These are phyloP conservation scores for Drosophila anomalata DNA, from an alignment of 2,888 invertebrate genomes.

Conservation along the genomic window DNA sequence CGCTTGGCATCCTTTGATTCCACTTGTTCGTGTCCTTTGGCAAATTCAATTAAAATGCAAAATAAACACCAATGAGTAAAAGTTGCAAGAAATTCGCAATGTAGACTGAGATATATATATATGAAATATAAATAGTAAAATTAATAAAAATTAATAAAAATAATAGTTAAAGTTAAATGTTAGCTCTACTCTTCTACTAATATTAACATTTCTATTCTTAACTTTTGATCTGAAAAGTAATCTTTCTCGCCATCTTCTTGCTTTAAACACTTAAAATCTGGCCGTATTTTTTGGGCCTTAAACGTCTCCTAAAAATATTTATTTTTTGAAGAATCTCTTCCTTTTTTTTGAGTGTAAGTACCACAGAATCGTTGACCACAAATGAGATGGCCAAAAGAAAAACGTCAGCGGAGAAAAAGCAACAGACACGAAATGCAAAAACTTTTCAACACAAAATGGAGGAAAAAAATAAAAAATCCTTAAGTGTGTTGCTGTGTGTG, in stretches of 20 bases:
- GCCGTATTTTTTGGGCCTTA: too few relatives aligned
- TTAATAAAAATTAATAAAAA: too few relatives aligned
- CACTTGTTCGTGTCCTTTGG: conserved; percentile 20
- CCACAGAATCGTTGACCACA: conserved; percentile 52
- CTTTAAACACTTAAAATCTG: too few relatives aligned
- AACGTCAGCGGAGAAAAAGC: conserved; percentile 29
- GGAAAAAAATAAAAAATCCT: neutral
- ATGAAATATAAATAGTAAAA: too few relatives aligned
- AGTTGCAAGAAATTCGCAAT: conserved; percentile 51
- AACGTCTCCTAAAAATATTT: too few relatives aligned
- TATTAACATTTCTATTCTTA: too few relatives aligned
- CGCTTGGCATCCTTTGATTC: conserved; percentile 9
- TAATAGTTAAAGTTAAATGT: too few relatives aligned
- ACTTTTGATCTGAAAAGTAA: too few relatives aligned
- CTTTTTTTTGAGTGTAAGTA: neutral
- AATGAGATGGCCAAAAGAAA: conserved; percentile 20
- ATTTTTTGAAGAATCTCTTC: conserved; percentile 1
- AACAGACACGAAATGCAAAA: conserved; percentile 51
- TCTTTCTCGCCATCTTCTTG: too few relatives aligned
- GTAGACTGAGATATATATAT: conserved; percentile 25
- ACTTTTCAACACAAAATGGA: conserved; percentile 20
- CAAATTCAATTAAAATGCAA: conserved; percentile 75
- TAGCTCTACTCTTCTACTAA: too few relatives aligned
- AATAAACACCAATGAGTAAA: conserved; percentile 57
- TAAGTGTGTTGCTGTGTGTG: neutral